Percentiles rank a stretch among this genome's conserved stretches.
These are phyloP conservation scores for Drosophila planitibia DNA, from an alignment of 2,888 invertebrate species.

Conservation along the genomic window DNA sequence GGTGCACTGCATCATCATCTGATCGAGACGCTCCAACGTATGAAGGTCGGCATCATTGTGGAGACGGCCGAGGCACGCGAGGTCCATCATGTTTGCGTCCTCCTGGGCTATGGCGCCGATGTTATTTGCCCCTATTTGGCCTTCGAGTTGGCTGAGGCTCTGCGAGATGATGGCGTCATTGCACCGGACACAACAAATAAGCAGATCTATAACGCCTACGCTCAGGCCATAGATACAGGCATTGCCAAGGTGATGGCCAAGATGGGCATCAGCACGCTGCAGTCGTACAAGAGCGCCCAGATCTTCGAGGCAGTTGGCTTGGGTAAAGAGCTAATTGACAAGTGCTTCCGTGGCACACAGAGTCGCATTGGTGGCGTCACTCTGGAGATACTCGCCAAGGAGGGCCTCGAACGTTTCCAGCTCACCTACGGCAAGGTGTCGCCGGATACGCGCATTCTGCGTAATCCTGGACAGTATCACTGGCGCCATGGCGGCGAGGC, in stretches of 20 bases:
- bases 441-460: slow-evolving; percentile 88
- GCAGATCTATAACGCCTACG: slow-evolving; percentile 93
- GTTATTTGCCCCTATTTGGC: slow-evolving; percentile 99
- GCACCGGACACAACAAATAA: slow-evolving; percentile 91
- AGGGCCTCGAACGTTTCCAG: slow-evolving; percentile 93
- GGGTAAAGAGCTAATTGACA: slow-evolving; percentile 95
- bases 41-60: slow-evolving; percentile 97
- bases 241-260: slow-evolving; percentile 98
- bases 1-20: slow-evolving; percentile 98
- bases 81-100: slow-evolving; percentile 97
- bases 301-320: slow-evolving; percentile 99
- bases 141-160: slow-evolving; percentile 94
- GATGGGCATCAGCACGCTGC: slow-evolving; percentile 99
- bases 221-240: slow-evolving; percentile 95
- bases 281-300: slow-evolving; percentile 99
- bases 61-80: slow-evolving; percentile 98
- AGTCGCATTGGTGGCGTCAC: slow-evolving; percentile 94
- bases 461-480: slow-evolving; percentile 97
- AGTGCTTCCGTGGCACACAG: slow-evolving; percentile 94
- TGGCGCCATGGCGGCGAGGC: slow-evolving; percentile 99
- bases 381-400: slow-evolving; percentile 94
- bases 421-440: slow-evolving; percentile 88
- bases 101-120: slow-evolving; percentile 98
- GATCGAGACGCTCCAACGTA: slow-evolving; percentile 96
- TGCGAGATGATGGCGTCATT: slow-evolving; percentile 94